phyloP scores from a whole-genome alignment of 2,888 invertebrate genomes.

The Eristalis tenax region DNA sequence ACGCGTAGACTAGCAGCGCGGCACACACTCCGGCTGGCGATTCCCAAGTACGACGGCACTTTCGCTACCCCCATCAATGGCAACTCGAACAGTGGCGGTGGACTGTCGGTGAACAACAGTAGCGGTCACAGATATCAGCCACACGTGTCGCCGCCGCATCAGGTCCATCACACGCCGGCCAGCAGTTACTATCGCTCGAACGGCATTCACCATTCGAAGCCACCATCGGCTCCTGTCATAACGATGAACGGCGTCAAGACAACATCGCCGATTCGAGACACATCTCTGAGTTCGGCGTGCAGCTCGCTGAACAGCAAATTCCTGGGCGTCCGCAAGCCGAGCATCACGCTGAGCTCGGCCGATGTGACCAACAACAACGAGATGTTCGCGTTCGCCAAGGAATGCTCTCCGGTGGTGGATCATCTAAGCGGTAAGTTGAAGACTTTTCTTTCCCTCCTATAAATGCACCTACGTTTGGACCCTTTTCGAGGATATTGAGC shows the following conservation, averaged over 20 bases:
- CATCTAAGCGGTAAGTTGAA: conserved; percentile 75
- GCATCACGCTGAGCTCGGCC: conserved; percentile 78
- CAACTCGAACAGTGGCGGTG: conserved; percentile 32
- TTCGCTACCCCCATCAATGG: conserved; percentile 55
- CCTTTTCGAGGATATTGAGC: too few species aligned
- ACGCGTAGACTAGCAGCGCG: conserved; percentile 81
- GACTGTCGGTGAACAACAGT: conserved; percentile 34
- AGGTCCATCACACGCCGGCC: conserved; percentile 28
- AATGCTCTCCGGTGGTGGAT: conserved; percentile 78
- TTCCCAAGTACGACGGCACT: conserved; percentile 78
- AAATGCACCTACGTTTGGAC: too few species aligned
- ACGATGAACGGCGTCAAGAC: conserved; percentile 58
- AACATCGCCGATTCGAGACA: conserved; percentile 38
- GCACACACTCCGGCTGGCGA: conserved; percentile 80
- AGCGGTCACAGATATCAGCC: conserved; percentile 48
- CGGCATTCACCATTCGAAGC: conserved; percentile 45
- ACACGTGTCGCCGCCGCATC: conserved; percentile 53
- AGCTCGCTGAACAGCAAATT: conserved; percentile 73
- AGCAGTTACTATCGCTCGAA: conserved; percentile 48
- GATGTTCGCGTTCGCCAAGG: conserved; percentile 79
- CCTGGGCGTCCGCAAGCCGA: conserved; percentile 78
- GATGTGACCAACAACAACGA: conserved; percentile 79
- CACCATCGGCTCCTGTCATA: conserved; percentile 58
- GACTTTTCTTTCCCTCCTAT: too few species aligned
- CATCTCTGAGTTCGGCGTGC: conserved; percentile 30